Evolutionary conservation across 2,888 invertebrate species (phyloP).

Genomic region (Ecdyonurus torrentis): DNA sequence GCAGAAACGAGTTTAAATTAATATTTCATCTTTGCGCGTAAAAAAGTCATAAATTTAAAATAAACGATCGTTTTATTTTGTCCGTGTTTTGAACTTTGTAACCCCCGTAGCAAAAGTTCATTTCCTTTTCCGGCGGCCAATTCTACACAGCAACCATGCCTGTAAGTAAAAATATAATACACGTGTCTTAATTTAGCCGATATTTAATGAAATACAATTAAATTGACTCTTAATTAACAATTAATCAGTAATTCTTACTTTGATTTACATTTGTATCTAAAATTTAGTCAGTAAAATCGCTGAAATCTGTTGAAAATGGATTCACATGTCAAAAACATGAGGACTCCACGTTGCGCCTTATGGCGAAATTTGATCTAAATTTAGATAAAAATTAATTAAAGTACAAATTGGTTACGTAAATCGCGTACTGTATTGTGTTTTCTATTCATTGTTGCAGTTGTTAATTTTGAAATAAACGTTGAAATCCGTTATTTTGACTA

Average conservation of each 20-base stretch:
- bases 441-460: background rate
- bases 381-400: background rate
- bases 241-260: background rate
- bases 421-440: background rate
- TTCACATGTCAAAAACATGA: constrained; percentile 9
- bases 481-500: no score
- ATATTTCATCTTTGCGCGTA: no score
- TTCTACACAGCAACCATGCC: constrained; percentile 10
- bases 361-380: background rate
- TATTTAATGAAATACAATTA: background rate
- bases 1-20: no score
- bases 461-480: no score
- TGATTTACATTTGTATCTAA: background rate
- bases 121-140: constrained; percentile 11
- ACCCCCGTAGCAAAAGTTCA: constrained; percentile 4
- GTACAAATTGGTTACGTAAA: background rate
- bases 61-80: no score
- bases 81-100: constrained; percentile 8
- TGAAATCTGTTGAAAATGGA: background rate
- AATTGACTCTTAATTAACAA: background rate
- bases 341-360: constrained; percentile 6
- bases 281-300: background rate
- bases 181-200: constrained; percentile 7
- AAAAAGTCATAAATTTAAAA: no score
- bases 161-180: constrained; percentile 9